Evolutionary conservation across 2,113 vertebrate genomes (phyloP), one percentile per base, ranked within the genome.

Genomic region (Platysteira castanea): DNA sequence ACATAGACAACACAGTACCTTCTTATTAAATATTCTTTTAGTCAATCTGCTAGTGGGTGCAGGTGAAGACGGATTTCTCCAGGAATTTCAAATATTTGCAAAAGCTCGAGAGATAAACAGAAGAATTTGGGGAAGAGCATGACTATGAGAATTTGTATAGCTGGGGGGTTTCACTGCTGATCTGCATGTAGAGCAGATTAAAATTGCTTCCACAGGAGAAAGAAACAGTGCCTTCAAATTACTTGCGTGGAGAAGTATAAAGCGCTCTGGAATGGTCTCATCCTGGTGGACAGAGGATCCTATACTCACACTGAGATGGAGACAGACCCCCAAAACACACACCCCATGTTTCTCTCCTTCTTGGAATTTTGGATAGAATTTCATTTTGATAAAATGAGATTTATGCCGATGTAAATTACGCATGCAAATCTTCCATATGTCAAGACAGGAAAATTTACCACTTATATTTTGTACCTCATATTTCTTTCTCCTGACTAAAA

Each of bases 401-500:
- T 90, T 84, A 73, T 79, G 85, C 33, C 1, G 3, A 79, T 82
- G 30, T 69, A 82, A 94, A 94, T 94, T 81, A 63, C 64, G 76
- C 65, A 71, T 65, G 76, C 63, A 97, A 94, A 95, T 94, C 74
- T 71, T 92, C 91, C 91, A 81, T 82, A 89, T 37, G 73, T 90
- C 76, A 94, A 78, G 87, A 92, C 1, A 3, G 39, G 68, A 87
- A 87, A 81, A 90, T 89, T 53, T 87, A 82, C 60, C 52, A 42
- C 56, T 90, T 84, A 49, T 6, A 84, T 88, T 81, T 56, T 68
- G n/a, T 86, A 78, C 54, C 70, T 94, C 56, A 52, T 92, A 88
- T 89, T 90, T 97, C 85, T 93, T 96, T 75, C 69, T 87, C 77
- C 96, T 95, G 96, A 95, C 96, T 94, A 89, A 96, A 96, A 85